phyloP scores from a whole-genome alignment of 1,140 invertebrate species.

The Aphelinus atriplicis region DNA sequence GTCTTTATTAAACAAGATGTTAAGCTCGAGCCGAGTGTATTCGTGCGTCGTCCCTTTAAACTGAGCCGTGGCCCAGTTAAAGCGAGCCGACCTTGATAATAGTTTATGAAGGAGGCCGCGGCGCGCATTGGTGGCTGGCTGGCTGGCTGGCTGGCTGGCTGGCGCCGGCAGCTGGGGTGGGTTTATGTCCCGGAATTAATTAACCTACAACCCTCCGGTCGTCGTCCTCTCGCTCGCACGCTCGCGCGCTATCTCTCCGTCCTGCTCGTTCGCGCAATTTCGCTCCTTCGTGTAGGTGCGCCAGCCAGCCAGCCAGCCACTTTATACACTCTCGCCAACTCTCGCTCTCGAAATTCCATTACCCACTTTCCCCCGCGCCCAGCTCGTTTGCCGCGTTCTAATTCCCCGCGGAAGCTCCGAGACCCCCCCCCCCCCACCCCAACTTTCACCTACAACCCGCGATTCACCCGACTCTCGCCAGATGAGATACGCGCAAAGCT shows the following conservation, averaged over 20 bases:
- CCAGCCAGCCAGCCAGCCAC: slow-evolving; percentile 49
- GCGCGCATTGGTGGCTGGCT: slow-evolving; percentile 26
- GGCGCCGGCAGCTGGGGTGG: slow-evolving; percentile 44
- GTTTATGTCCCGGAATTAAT: slow-evolving; percentile 64
- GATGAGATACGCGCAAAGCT: background rate
- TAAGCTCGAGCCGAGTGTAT: slow-evolving; percentile 35
- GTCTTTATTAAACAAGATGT: slow-evolving; percentile 48
- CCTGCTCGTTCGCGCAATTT: slow-evolving; percentile 27
- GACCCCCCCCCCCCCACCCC: background rate
- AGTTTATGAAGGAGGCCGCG: slow-evolving; percentile 59
- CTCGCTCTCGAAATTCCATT: slow-evolving; percentile 64
- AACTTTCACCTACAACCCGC: background rate
- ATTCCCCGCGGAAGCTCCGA: slow-evolving; percentile 11
- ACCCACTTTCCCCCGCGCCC: slow-evolving; percentile 29
- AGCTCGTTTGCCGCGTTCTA: slow-evolving; percentile 22
- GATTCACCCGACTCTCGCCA: no score
- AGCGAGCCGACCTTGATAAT: slow-evolving; percentile 62
- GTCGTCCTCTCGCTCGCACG: slow-evolving; percentile 41
- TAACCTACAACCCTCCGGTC: slow-evolving; percentile 57
- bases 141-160: no score
- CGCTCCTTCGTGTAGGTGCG: background rate
- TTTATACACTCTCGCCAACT: slow-evolving; percentile 54
- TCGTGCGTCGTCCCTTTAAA: slow-evolving; percentile 54
- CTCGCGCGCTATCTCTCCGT: background rate
- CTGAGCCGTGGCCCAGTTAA: slow-evolving; percentile 58